phyloP scores from a whole-genome alignment of 2,797 vertebrate genomes.

The Melanitta fusca region DNA sequence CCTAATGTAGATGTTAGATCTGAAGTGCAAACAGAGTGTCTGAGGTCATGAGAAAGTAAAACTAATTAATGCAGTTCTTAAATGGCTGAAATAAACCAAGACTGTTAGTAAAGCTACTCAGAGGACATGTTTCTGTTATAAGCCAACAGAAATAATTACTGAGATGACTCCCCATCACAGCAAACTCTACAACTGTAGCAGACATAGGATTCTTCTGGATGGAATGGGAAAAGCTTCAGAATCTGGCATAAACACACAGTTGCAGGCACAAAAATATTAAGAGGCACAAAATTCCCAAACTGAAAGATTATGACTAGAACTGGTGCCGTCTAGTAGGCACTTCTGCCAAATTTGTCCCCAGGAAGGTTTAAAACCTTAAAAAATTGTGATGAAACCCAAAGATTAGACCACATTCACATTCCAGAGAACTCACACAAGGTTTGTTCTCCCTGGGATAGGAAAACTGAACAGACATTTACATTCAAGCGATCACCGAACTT shows the following conservation, averaged over 20 bases:
- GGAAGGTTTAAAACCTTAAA: neutral
- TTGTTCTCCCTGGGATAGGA: neutral
- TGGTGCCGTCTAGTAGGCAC: neutral
- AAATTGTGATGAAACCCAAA: neutral
- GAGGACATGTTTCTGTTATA: neutral
- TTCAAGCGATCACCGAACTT: conserved; percentile 65
- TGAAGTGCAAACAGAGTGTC: neutral
- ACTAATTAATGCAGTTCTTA: neutral
- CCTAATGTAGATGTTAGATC: neutral
- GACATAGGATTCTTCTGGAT: neutral
- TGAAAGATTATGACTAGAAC: neutral
- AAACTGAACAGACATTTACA: neutral
- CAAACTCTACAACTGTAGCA: neutral
- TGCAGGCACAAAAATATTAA: neutral
- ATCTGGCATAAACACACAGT: neutral
- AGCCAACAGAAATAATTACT: neutral
- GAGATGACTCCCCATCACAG: neutral
- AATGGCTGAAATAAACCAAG: neutral
- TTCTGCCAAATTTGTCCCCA: neutral
- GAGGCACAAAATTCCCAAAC: neutral
- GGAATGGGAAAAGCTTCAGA: neutral
- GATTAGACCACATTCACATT: neutral
- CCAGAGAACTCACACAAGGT: neutral
- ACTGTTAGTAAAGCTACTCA: neutral
- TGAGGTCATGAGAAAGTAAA: neutral